Conservation (phyloP, 2,888 invertebrate species). For the Athalia cordata region DNA sequence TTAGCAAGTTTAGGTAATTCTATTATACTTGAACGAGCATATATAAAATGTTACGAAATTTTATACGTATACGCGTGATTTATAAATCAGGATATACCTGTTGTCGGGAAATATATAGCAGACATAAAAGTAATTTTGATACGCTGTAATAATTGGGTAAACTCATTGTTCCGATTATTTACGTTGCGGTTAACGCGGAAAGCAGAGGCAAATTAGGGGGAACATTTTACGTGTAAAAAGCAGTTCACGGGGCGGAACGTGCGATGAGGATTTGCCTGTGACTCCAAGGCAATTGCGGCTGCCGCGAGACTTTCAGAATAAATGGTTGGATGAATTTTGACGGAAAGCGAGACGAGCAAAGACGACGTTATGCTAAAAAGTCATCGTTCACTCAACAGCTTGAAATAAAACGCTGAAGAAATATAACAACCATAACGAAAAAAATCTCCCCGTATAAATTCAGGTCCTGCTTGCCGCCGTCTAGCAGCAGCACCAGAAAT, state of each 20-base stretch:
- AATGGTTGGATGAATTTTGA: conserved; percentile 38
- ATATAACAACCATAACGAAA: conserved; percentile 38
- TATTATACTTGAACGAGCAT: background rate
- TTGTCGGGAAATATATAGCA: background rate
- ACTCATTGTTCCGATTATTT: background rate
- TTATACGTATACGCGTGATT: background rate
- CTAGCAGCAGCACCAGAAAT: background rate
- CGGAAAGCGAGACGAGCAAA: conserved; percentile 31
- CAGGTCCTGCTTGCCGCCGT: background rate
- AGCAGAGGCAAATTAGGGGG: conserved; percentile 12
- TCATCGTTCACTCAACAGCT: conserved; percentile 43
- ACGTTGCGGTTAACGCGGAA: background rate
- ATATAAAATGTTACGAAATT: background rate
- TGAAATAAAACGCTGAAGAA: conserved; percentile 35
- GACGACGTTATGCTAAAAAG: conserved; percentile 43
- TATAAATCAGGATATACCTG: background rate
- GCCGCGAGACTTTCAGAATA: conserved; percentile 19
- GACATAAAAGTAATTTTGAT: conserved; percentile 1
- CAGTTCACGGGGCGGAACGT: background rate
- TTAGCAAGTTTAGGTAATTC: background rate
- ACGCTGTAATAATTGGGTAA: background rate
- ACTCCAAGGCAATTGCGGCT: background rate
- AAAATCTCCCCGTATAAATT: conserved; percentile 34
- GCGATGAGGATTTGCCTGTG: conserved; percentile 5
- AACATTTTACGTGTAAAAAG: conserved; percentile 29